Evolutionary conservation across 2,888 invertebrate species (phyloP).

Genomic region (Troides helena): DNA sequence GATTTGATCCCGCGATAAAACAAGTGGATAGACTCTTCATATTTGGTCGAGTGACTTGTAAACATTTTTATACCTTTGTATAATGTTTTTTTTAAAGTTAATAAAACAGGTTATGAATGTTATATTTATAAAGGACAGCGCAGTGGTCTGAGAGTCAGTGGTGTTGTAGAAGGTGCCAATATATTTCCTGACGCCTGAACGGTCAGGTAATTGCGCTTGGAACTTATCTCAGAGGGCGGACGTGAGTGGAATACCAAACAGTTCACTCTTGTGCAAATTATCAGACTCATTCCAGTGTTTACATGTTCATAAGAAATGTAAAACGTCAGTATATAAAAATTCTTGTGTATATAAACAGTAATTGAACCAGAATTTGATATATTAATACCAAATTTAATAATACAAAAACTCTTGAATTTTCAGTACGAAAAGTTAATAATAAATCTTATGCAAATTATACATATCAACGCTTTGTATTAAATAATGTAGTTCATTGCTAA

Average conservation of each 20-base stretch:
- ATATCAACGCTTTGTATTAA: too few species aligned
- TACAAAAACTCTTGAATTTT: too few species aligned
- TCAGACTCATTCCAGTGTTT: slow-evolving; percentile 52
- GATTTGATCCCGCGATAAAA: slow-evolving; percentile 38
- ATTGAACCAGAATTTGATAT: too few species aligned
- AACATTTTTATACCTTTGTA: slow-evolving; percentile 3
- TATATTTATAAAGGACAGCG: slow-evolving; percentile 52
- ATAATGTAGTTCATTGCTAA: too few species aligned
- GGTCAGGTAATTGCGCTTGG: slow-evolving; percentile 78
- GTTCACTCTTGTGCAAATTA: slow-evolving; percentile 66
- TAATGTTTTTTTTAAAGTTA: slow-evolving; percentile 30
- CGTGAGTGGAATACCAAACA: slow-evolving; percentile 71
- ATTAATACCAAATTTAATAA: too few species aligned
- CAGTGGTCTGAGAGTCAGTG: slow-evolving; percentile 41
- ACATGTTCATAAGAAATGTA: slow-evolving; percentile 37
- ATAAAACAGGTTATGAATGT: slow-evolving; percentile 46
- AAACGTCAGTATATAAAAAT: too few species aligned
- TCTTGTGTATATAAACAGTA: too few species aligned
- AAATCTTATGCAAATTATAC: too few species aligned
- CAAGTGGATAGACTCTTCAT: slow-evolving; percentile 19
- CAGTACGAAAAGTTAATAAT: too few species aligned
- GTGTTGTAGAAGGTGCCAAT: slow-evolving; percentile 74
- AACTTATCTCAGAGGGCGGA: slow-evolving; percentile 74
- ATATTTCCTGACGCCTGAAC: slow-evolving; percentile 77
- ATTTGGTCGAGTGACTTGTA: slow-evolving; percentile 11